These are phyloP conservation scores for Scrobipalpa atriplicella DNA, from an alignment of 2,888 invertebrate species.

Conservation along the genomic window DNA sequence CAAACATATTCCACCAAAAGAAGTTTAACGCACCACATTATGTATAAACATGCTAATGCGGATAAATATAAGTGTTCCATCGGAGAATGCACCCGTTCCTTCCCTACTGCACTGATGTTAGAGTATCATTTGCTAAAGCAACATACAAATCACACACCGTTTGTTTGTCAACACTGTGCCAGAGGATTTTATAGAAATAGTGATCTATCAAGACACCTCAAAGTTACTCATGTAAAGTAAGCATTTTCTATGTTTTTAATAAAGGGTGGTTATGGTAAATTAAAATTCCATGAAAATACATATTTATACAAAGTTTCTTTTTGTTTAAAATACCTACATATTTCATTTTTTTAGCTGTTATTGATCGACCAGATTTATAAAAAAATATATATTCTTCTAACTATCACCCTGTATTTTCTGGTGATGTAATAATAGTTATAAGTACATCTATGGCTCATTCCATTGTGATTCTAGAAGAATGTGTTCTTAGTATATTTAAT, in stretches of 20 bases:
- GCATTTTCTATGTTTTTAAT: background rate
- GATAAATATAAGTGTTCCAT: constrained; percentile 71
- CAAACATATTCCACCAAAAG: constrained; percentile 62
- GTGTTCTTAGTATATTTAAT: too few species aligned
- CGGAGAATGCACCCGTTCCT: constrained; percentile 66
- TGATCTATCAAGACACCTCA: constrained; percentile 70
- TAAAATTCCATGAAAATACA: too few species aligned
- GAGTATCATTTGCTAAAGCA: constrained; percentile 74
- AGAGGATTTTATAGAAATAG: constrained; percentile 70
- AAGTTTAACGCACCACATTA: constrained; percentile 67
- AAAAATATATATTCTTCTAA: too few species aligned
- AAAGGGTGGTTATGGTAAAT: background rate
- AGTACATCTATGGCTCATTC: too few species aligned
- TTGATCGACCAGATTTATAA: too few species aligned
- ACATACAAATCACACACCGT: constrained; percentile 73
- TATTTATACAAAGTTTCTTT: too few species aligned
- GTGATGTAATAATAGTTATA: too few species aligned
- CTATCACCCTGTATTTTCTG: too few species aligned
- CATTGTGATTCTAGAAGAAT: too few species aligned
- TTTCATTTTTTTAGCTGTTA: too few species aligned
- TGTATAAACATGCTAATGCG: constrained; percentile 70
- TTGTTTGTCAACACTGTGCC: constrained; percentile 69
- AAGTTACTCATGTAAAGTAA: constrained; percentile 62
- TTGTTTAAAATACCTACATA: too few species aligned
- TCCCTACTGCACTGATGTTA: constrained; percentile 70